Evolutionary conservation across 2,797 vertebrate genomes (phyloP), one percentile per base, ranked within the genome.

Genomic region (Enteromius treurensis): DNA sequence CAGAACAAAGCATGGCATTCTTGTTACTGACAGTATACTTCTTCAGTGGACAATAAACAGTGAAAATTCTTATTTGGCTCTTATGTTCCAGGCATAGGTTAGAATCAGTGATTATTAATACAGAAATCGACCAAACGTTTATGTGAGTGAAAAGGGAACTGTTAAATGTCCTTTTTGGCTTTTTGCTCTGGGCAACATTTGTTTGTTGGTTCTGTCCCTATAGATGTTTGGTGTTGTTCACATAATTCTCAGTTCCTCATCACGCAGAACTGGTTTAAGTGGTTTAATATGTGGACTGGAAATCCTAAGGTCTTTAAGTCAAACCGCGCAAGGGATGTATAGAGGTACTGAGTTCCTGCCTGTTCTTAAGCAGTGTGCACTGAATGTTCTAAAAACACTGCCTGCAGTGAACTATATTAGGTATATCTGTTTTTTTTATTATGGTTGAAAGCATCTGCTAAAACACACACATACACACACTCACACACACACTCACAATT

Each of bases 181-280:
- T 55, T 15, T 49, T 79, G 14, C n/a, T 29, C 15, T 80, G 47
- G 19, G 37, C 37, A 60, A 42, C 6, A 23, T 71, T 34, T 17
- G 26, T 71, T 23, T 81, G 37, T 37, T 82, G n/a, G 45, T 58
- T 29, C 32, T 4, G 1, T 64, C 8, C 26, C 5, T 32, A 8
- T 67, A 47, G 62, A 79, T 49, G 29, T 67, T 19, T 37, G 45
- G 21, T 34, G 77, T 68, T 68, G 26, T 26, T 26, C 64, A 37
- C 6, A n/a, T 75, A 26, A 42, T 64, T 75, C 21, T 64, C 26
- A 7, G 26, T 34, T 81, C 23, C 68, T 73, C 8, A 32, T 6
- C 51, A 17, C 80, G 26, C 14, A 26, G 29, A 53, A 77, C 58
- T 62, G 76, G 55, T 17, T 60, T 10, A 10, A 62, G 53, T 77